Evolutionary conservation across 2,113 vertebrate genomes (phyloP).

Genomic region (Melanotaenia duboulayi): DNA sequence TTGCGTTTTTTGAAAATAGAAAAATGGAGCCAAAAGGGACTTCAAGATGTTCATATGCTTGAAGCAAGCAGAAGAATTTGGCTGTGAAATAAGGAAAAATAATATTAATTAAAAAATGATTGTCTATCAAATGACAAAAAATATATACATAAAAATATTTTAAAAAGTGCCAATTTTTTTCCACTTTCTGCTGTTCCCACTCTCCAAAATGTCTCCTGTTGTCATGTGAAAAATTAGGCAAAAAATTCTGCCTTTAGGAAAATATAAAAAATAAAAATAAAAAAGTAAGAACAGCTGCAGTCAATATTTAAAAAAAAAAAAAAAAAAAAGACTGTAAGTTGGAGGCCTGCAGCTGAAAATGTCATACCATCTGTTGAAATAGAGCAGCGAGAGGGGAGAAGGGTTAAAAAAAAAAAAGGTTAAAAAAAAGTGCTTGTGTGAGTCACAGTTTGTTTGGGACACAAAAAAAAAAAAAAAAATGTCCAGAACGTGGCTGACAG

Average conservation of each 20-base stretch:
- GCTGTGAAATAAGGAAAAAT: conserved; percentile 80
- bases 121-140: conserved; percentile 52
- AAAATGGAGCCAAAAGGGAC: conserved; percentile 95
- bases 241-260: not conserved
- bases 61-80: conserved; percentile 90
- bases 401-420: conserved; percentile 17
- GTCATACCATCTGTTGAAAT: conserved; percentile 83
- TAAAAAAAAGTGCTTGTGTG: conserved; percentile 39
- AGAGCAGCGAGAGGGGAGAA: conserved; percentile 50
- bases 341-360: conserved; percentile 74
- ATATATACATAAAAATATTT: not conserved
- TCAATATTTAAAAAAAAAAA: not conserved
- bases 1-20: conserved; percentile 94
- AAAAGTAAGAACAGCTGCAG: conserved; percentile 44
- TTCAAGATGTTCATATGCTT: conserved; percentile 88
- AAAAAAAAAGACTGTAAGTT: conserved; percentile 74
- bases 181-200: conserved; percentile 71
- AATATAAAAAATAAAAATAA: not conserved
- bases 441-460: conserved; percentile 29
- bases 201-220: conserved; percentile 80
- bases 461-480: conserved; percentile 27
- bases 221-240: conserved; percentile 57
- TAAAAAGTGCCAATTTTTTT: conserved; percentile 71
- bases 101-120: conserved; percentile 78
- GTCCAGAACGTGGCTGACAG: conserved; percentile 61